Evolutionary conservation across 2,797 vertebrate genomes (phyloP).

Genomic region (Chiropotes sagulatus): DNA sequence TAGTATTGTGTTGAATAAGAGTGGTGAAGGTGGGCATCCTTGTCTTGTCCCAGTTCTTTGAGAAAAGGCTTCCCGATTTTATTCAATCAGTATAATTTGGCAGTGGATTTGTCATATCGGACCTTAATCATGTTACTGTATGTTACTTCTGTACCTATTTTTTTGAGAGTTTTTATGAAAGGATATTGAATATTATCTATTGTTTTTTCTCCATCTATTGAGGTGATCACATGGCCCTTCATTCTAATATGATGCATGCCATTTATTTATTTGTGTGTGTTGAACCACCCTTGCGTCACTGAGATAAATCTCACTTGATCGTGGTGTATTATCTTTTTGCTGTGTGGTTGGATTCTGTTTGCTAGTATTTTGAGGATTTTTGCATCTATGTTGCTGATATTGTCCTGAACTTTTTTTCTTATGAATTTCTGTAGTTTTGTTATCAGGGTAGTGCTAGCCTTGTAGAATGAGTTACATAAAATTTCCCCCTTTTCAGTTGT

Average conservation of each 20-base stretch:
- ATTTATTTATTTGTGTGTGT: not conserved
- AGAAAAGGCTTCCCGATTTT: not conserved
- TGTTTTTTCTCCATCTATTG: not conserved
- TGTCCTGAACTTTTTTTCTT: too few relatives aligned
- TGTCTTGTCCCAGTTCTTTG: not conserved
- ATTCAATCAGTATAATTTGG: not conserved
- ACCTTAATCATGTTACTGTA: not conserved
- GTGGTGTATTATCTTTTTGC: not conserved
- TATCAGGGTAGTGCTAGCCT: not conserved
- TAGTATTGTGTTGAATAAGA: not conserved
- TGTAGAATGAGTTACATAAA: not conserved
- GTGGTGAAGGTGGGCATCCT: not conserved
- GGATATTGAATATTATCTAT: not conserved
- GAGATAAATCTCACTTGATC: not conserved
- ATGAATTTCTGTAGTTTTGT: not conserved
- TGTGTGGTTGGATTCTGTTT: not conserved
- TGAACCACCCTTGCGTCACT: not conserved
- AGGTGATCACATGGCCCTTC: not conserved
- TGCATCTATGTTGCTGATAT: not conserved
- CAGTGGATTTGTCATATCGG: not conserved
- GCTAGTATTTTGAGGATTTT: not conserved
- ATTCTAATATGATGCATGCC: not conserved
- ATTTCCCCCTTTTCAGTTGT: not conserved
- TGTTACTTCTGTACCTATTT: not conserved
- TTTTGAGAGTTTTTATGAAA: not conserved